Base-by-base conservation (phyloP, 2,113 vertebrate species). In the Pachypanchax playfairii region DNA sequence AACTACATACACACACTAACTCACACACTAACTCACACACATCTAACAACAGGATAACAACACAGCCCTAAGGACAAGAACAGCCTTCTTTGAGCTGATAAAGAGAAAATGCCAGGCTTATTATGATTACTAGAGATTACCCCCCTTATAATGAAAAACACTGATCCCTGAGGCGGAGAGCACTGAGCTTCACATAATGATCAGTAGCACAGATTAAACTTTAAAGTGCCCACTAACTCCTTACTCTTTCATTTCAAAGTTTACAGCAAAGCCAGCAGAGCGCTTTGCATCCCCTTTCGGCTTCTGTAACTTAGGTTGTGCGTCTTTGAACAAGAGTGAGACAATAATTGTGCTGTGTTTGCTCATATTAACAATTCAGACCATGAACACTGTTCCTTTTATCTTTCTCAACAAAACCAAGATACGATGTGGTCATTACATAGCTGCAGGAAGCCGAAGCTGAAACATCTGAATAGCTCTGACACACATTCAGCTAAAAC, bases 141-240 rank as follows among this genome's bases (percentile, higher is more conserved):
- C 65, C 43, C 15, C 24, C 41, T 62, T 67, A 63, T 69, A 29
- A 60, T 69, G 58, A 77, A 81, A 63, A 59, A 46, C 47, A 51
- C 49, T 7, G 7, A 58, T 68, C 65, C 80, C 75, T 70, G 41
- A 49, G 75, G 85, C 73, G 53, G 60, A 60, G 48, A 64, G 60
- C 39, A 33, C n/a, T 2, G 41, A 46, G 60, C 56, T 64, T 61
- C 59, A 70, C 67, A 61, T 65, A 47, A 17, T 70, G 74, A 88
- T 90, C 89, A 85, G 74, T 77, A 82, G 68, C 73, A 48, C 67
- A 81, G 87, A 87, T 84, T 83, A 87, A 80, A 85, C 69, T 72
- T 49, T 39, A 80, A 77, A 76, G 76, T 26, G 41, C 56, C n/a
- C 17, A 41, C 48, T 65, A 64, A 71, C 53, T 75, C 69, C 60